phyloP scores from a whole-genome alignment of 2,797 vertebrate genomes.

The Erpetoichthys calabaricus region DNA sequence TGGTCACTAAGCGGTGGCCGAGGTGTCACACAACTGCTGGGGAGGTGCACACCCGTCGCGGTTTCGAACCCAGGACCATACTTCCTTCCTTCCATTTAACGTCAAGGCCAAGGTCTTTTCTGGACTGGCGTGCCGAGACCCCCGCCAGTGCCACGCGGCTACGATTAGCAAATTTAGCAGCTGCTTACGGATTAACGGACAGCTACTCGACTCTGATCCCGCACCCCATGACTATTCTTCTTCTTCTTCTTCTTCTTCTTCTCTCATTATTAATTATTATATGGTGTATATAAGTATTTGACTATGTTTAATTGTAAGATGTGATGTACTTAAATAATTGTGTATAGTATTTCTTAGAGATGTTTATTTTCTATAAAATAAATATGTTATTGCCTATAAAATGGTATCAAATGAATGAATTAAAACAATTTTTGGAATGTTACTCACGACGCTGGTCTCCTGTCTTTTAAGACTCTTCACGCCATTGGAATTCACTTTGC shows the following conservation, averaged over 20 bases:
- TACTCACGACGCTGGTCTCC: slow-evolving; percentile 37
- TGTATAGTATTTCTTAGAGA: slow-evolving; percentile 82
- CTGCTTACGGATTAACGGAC: too few species aligned
- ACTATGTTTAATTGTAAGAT: slow-evolving; percentile 75
- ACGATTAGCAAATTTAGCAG: too few species aligned
- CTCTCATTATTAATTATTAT: slow-evolving; percentile 48
- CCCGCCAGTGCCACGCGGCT: too few species aligned
- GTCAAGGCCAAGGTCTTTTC: too few species aligned
- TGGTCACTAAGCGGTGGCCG: too few species aligned
- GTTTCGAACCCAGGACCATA: too few species aligned
- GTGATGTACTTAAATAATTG: slow-evolving; percentile 77
- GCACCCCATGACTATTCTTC: slow-evolving; percentile 31
- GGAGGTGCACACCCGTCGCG: too few species aligned
- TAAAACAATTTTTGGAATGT: slow-evolving; percentile 45
- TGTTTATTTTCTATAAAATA: slow-evolving; percentile 80
- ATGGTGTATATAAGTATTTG: slow-evolving; percentile 74
- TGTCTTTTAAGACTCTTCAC: too few species aligned
- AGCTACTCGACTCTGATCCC: slow-evolving; percentile 21
- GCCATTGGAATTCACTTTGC: too few species aligned
- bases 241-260: slow-evolving; percentile 10
- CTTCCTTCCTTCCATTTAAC: too few species aligned
- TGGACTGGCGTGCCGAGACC: too few species aligned
- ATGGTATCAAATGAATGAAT: slow-evolving; percentile 59
- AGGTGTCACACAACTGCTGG: too few species aligned
- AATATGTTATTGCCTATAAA: slow-evolving; percentile 76